These are phyloP conservation scores for Ostrea edulis DNA, from an alignment of 1,140 invertebrate genomes.

Conservation along the genomic window DNA sequence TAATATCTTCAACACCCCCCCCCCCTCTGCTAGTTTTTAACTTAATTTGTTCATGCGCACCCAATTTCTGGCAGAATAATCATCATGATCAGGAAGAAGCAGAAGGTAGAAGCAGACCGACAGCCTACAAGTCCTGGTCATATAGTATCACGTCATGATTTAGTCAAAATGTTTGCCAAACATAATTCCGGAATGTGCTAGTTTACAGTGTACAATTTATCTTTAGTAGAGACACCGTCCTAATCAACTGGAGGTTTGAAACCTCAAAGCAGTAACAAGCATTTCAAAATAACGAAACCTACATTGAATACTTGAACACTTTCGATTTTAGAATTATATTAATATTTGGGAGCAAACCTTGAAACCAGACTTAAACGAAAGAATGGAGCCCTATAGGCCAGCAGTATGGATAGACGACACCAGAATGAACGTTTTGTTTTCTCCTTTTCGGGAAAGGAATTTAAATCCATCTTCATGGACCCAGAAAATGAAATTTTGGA, in stretches of 20 bases:
- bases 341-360: background rate
- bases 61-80: too few relatives aligned
- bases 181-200: background rate
- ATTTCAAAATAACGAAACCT: background rate
- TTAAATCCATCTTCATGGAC: constrained; percentile 74
- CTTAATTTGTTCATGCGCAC: too few relatives aligned
- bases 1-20: too few relatives aligned
- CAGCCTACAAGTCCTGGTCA: too few relatives aligned
- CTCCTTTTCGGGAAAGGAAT: constrained; percentile 71
- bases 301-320: background rate
- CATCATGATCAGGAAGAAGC: too few relatives aligned
- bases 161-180: background rate
- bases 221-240: background rate
- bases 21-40: too few relatives aligned
- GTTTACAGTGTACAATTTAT: background rate
- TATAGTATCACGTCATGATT: too few relatives aligned
- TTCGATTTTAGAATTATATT: background rate
- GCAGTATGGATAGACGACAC: constrained; percentile 69
- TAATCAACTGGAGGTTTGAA: background rate
- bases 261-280: background rate
- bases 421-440: constrained; percentile 74
- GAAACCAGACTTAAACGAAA: background rate
- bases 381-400: constrained; percentile 40
- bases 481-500: constrained; percentile 74
- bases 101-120: too few relatives aligned